phyloP scores from a whole-genome alignment of 2,113 vertebrate species.

The Bombycilla garrulus region DNA sequence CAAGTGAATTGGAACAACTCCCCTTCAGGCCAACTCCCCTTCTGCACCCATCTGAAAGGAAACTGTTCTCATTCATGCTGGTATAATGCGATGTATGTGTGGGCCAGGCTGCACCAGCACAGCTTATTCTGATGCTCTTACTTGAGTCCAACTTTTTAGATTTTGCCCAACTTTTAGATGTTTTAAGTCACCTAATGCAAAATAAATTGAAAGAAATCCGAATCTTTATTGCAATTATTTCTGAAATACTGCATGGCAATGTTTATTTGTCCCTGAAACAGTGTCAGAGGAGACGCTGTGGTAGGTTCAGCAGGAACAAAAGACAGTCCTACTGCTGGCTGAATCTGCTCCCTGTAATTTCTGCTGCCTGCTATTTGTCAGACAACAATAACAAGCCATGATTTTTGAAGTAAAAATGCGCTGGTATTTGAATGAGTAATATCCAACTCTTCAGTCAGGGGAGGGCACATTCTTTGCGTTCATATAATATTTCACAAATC shows the following conservation, averaged over 20 bases:
- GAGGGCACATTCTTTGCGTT: neutral
- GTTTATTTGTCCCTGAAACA: neutral
- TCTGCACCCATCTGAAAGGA: neutral
- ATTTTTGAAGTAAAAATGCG: neutral
- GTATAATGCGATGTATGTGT: rapidly evolving
- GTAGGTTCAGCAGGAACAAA: neutral
- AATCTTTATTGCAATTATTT: neutral
- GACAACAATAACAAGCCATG: neutral
- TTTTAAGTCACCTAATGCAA: neutral
- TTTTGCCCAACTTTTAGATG: neutral
- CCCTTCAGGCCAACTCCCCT: neutral
- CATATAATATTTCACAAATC: neutral
- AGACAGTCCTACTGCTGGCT: neutral
- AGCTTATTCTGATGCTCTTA: neutral
- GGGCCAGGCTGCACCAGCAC: neutral
- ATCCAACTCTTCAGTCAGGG: neutral
- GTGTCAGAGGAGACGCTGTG: neutral
- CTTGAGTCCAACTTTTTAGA: neutral
- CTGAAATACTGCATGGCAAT: neutral
- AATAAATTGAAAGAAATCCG: neutral
- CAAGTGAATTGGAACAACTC: neutral
- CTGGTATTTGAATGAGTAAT: conserved; percentile 20
- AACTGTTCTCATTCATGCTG: neutral
- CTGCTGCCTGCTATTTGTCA: neutral
- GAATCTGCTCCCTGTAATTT: neutral